Evolutionary conservation across 2,797 vertebrate genomes (phyloP), one percentile per base, ranked within the genome.

Genomic region (Scolopax bukidnonensis): DNA sequence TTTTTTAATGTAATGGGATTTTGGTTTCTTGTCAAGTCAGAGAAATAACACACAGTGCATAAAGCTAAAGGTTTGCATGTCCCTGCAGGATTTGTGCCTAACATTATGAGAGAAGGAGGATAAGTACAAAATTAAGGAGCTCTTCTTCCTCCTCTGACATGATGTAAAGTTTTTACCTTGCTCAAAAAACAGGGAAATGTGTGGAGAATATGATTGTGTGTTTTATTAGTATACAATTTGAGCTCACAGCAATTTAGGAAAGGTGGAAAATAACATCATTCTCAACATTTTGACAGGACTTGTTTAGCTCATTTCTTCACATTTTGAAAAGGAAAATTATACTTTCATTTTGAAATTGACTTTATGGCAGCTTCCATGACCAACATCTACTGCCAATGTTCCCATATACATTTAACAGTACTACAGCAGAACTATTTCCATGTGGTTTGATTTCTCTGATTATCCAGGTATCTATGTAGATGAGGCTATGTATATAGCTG

Each of bases 281-380:
- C 65, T 91, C 84, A 91, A 76, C 50, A 90, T 91, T 94, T 95
- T 93, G 78, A 87, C 38, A 96, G n/a, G 53, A 75, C 16, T 74
- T 84, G 5, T 85, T 95, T 87, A 84, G 77, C 38, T 95, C 21
- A 69, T 91, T 93, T 85, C 71, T 87, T 89, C 43, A 73, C 27
- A 57, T 73, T 87, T 84, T 81, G 65, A 63, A 87, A 80, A 95
- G 40, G 40, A 90, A 95, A 94, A 91, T 75, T 83, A 73, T 63
- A 14, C 54, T 94, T 94, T 91, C 64, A 87, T 92, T 93, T 87
- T 3, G 6, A 73, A 93, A 90, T 38, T 77, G 53, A 24, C 23
- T 90, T 87, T 91, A 76, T 38, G 17, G 82, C 16, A 36, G 57
- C 75, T 97, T 91, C n/a, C 14, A 7, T 59, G 50, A 68, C 45